Conservation (phyloP, 2,888 invertebrate species). For the Beris morrisii region DNA sequence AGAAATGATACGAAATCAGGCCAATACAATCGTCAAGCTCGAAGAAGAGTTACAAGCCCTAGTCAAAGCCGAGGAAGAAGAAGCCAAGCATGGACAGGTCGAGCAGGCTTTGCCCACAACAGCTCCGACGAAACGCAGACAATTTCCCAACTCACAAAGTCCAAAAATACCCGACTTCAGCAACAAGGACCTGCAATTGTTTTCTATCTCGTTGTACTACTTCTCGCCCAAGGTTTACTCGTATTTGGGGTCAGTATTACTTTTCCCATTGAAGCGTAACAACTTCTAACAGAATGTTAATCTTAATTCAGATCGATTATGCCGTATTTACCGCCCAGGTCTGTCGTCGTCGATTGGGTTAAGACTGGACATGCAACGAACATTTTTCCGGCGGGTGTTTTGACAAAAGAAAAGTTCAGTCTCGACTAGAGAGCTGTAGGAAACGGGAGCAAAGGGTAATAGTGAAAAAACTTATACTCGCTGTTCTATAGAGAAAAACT, state of each 20-base stretch:
- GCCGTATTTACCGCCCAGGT: conserved; percentile 29
- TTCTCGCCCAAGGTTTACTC: conserved; percentile 33
- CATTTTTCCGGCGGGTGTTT: conserved; percentile 29
- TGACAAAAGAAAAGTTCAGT: conserved; percentile 1
- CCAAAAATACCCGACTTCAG: background rate
- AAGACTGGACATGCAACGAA: conserved; percentile 29
- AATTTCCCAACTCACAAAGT: background rate
- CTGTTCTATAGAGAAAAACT: no score
- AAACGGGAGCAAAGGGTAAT: no score
- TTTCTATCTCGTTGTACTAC: conserved; percentile 32
- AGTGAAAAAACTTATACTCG: no score
- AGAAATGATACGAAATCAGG: conserved; percentile 11
- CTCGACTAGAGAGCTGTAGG: background rate
- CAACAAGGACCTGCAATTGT: conserved; percentile 28
- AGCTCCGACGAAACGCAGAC: background rate
- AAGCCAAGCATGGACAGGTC: background rate
- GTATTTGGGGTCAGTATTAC: conserved; percentile 28
- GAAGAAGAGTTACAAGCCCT: background rate
- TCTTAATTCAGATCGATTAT: conserved; percentile 29
- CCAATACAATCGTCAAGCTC: background rate
- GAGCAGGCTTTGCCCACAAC: background rate
- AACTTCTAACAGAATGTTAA: background rate
- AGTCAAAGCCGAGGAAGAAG: background rate
- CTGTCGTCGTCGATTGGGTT: conserved; percentile 28
- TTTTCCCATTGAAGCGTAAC: background rate